A percentile compares a stretch with the other conserved stretches of the same genome.
These are phyloP conservation scores for Odontesthes bonariensis DNA, from an alignment of 2,113 vertebrate species.

Conservation along the genomic window DNA sequence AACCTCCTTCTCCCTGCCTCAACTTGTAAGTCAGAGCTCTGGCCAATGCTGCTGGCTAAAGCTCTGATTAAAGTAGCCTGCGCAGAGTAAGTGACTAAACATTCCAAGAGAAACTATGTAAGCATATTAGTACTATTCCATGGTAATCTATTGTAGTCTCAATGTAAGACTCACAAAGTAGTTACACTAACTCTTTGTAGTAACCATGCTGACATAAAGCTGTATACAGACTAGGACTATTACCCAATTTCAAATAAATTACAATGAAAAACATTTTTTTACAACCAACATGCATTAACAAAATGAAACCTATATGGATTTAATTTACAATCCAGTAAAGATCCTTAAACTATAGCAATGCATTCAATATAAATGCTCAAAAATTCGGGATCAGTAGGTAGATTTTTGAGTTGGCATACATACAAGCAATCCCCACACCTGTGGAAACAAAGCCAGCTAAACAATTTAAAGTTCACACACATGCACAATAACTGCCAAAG, in stretches of 20 bases:
- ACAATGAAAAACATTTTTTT: neutral
- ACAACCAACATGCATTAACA: no score
- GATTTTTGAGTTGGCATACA: neutral
- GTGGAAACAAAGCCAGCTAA: neutral
- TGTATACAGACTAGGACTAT: neutral
- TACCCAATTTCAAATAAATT: slow-evolving; percentile 3
- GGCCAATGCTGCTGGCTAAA: slow-evolving; percentile 95
- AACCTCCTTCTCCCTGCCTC: slow-evolving; percentile 90
- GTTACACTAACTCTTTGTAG: slow-evolving; percentile 5
- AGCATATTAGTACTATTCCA: neutral
- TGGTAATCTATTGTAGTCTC: slow-evolving; percentile 1
- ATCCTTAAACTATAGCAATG: neutral
- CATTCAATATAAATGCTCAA: no score
- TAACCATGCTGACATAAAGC: slow-evolving; percentile 6
- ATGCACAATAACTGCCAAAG: neutral
- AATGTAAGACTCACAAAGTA: slow-evolving; percentile 5
- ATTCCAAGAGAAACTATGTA: neutral
- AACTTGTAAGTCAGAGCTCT: slow-evolving; percentile 87
- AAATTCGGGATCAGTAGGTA: no score
- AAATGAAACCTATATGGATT: neutral
- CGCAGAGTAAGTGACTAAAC: slow-evolving; percentile 86
- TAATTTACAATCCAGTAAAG: neutral
- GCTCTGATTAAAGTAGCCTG: slow-evolving; percentile 92
- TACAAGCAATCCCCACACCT: neutral
- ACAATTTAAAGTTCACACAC: neutral